These are phyloP conservation scores for Poeciliopsis gracilis DNA, from an alignment of 2,797 vertebrate species.

Conservation along the genomic window DNA sequence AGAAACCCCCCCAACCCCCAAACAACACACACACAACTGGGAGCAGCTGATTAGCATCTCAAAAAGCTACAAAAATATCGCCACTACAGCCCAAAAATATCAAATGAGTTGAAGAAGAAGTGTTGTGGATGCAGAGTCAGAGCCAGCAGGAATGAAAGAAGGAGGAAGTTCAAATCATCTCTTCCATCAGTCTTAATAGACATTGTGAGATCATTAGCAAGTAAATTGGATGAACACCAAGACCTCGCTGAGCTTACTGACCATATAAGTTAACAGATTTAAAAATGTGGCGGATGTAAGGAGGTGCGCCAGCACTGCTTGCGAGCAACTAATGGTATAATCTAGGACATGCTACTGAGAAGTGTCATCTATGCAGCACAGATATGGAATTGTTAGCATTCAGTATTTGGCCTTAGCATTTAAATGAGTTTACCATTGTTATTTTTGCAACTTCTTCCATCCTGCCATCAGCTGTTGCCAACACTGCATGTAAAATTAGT, in stretches of 20 bases:
- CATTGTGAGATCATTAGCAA: neutral
- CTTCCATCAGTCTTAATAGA: neutral
- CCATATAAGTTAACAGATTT: neutral
- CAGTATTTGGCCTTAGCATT: neutral
- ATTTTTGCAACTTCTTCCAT: neutral
- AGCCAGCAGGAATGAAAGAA: neutral
- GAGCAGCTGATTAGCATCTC: neutral
- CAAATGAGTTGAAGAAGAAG: neutral
- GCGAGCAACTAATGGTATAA: neutral
- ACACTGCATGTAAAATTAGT: neutral
- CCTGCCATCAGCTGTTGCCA: neutral
- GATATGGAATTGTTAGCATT: neutral
- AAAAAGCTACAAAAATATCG: neutral
- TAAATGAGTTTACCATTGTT: neutral
- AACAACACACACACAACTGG: neutral
- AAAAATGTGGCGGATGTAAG: neutral
- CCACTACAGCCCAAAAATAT: neutral
- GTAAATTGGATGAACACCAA: neutral
- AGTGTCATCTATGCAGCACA: neutral
- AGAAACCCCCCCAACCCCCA: no score
- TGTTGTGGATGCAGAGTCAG: neutral
- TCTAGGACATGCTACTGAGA: neutral
- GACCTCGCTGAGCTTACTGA: neutral
- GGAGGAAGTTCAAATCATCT: neutral
- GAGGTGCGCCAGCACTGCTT: neutral